Evolutionary conservation across 1,140 invertebrate genomes (phyloP).

Genomic region (Leptonema lineaticorne): DNA sequence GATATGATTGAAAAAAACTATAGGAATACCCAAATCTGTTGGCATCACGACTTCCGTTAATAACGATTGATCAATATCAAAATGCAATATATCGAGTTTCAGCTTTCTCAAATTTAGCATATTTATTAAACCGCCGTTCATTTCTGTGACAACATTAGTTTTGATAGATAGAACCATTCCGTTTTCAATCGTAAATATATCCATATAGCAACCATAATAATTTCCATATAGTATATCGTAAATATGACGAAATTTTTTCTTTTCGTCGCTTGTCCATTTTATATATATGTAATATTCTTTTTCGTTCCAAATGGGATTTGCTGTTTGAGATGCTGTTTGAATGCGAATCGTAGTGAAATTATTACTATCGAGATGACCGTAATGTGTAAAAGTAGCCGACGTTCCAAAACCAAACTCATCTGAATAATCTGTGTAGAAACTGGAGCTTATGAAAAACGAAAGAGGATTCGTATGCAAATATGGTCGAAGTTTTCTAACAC

Average conservation of each 20-base stretch:
- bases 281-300: constrained; percentile 10
- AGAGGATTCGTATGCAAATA: constrained; percentile 20
- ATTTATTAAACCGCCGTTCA: too few species aligned
- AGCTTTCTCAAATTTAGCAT: too few species aligned
- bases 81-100: neutral
- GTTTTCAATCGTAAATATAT: neutral
- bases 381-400: constrained; percentile 31
- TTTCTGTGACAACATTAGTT: too few species aligned
- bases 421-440: constrained; percentile 39
- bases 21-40: constrained; percentile 51
- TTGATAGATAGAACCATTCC: too few species aligned
- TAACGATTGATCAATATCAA: constrained; percentile 26
- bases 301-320: constrained; percentile 21
- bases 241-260: neutral
- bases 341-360: constrained; percentile 23
- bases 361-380: constrained; percentile 20
- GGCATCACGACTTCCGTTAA: constrained; percentile 42
- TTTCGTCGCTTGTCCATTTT: neutral
- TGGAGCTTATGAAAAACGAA: neutral
- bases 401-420: constrained; percentile 46
- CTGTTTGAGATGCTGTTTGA: constrained; percentile 22
- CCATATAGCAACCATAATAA: neutral
- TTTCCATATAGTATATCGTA: neutral
- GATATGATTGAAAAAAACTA: constrained; percentile 44
- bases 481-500: constrained; percentile 19